Conservation (phyloP, 2,888 invertebrate genomes). For the Physocephala rufipes region DNA sequence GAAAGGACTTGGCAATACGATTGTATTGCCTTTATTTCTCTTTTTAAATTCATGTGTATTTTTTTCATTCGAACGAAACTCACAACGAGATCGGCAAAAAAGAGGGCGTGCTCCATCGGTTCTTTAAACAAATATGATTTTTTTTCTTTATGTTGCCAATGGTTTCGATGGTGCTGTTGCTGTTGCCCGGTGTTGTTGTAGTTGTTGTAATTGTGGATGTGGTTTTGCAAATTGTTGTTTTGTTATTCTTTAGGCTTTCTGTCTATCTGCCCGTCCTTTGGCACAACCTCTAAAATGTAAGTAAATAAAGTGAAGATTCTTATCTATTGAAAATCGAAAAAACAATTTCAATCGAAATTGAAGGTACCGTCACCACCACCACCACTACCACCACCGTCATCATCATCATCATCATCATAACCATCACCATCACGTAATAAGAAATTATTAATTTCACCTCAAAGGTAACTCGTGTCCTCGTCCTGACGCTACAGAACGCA, state of each 20-base stretch:
- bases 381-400: too few relatives aligned
- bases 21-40: too few relatives aligned
- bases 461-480: constrained; percentile 22
- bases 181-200: constrained; percentile 28
- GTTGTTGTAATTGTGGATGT: constrained; percentile 32
- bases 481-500: not conserved
- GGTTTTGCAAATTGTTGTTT: constrained; percentile 28
- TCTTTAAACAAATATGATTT: constrained; percentile 29
- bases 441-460: constrained; percentile 33
- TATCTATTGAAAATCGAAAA: constrained; percentile 22
- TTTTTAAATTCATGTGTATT: not conserved
- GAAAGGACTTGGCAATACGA: not conserved
- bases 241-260: constrained; percentile 30
- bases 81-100: constrained; percentile 21
- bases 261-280: constrained; percentile 31
- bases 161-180: constrained; percentile 26
- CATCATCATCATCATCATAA: too few relatives aligned
- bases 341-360: constrained; percentile 31
- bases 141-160: constrained; percentile 14
- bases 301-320: constrained; percentile 30
- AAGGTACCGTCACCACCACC: constrained; percentile 1
- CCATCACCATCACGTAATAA: constrained; percentile 27
- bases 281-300: constrained; percentile 29
- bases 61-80: constrained; percentile 11
- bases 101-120: constrained; percentile 24